A percentile compares a stretch with the other conserved stretches of the same genome.
Evolutionary conservation across 2,113 vertebrate species (phyloP).

Genomic region (Caracal caracal): DNA sequence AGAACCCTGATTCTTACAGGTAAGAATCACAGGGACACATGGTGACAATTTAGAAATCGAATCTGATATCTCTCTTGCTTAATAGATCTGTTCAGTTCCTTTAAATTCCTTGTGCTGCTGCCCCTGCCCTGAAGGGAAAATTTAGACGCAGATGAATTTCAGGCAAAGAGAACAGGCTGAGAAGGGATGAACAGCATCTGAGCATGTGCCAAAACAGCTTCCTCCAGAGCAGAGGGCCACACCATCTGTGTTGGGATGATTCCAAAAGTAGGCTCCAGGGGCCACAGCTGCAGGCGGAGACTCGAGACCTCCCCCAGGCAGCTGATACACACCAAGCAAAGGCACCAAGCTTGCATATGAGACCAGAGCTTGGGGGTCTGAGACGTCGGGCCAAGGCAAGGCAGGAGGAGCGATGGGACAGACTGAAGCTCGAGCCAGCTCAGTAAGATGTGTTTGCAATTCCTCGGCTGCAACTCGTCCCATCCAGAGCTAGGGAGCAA

Average conservation of each 20-base stretch:
- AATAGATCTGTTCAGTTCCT: background rate
- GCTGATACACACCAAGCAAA: background rate
- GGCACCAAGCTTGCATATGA: too few relatives aligned
- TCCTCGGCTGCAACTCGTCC: background rate
- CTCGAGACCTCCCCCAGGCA: background rate
- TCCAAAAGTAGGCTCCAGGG: background rate
- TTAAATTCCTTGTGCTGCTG: background rate
- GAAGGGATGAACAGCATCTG: background rate
- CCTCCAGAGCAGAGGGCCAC: background rate
- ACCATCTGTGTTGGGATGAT: background rate
- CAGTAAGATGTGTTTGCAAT: fast-evolving
- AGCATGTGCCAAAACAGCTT: background rate
- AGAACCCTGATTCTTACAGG: background rate
- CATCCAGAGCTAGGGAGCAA: background rate
- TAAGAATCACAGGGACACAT: background rate
- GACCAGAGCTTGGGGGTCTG: background rate
- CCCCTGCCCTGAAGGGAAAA: background rate
- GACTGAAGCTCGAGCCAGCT: background rate
- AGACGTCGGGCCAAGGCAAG: background rate
- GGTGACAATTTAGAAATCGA: background rate
- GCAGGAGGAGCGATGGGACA: background rate
- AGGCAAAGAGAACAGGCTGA: background rate
- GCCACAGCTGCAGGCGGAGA: background rate
- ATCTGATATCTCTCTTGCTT: background rate
- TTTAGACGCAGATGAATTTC: background rate